Conservation (phyloP, 2,113 vertebrate species). For the Proterorhinus semilunaris region DNA sequence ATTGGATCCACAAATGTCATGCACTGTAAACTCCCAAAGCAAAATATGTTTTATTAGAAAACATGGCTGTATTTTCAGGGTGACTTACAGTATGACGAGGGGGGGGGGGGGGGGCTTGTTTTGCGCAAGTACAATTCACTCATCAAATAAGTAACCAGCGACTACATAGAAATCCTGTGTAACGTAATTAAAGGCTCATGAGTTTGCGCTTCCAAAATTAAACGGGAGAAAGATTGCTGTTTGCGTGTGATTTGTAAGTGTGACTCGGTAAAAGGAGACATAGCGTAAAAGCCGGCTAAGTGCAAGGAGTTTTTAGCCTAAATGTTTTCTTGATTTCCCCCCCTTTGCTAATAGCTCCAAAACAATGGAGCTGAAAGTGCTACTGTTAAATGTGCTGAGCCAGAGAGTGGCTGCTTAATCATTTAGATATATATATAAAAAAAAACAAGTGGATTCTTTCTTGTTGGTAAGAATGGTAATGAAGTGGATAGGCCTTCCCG, state of each 20-base stretch:
- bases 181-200: slow-evolving; percentile 25
- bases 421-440: slow-evolving; percentile 36
- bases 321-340: slow-evolving; percentile 34
- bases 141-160: slow-evolving; percentile 36
- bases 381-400: slow-evolving; percentile 45
- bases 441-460: slow-evolving; percentile 37
- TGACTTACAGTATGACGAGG: background rate
- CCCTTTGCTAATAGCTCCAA: slow-evolving; percentile 49
- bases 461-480: slow-evolving; percentile 63
- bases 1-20: background rate
- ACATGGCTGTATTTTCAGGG: slow-evolving; percentile 1
- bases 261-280: slow-evolving; percentile 2
- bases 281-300: slow-evolving; percentile 8
- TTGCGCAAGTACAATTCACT: slow-evolving; percentile 25
- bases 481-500: slow-evolving; percentile 54
- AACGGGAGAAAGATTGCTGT: slow-evolving; percentile 8
- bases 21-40: background rate
- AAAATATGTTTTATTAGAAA: slow-evolving; percentile 1
- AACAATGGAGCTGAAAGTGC: slow-evolving; percentile 49
- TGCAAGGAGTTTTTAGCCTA: slow-evolving; percentile 22
- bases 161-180: slow-evolving; percentile 29
- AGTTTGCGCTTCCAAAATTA: slow-evolving; percentile 36
- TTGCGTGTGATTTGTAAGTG: slow-evolving; percentile 2
- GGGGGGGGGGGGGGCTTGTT: slow-evolving; percentile 13
- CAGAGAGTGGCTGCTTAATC: slow-evolving; percentile 46